Base-by-base conservation (phyloP, 2,113 vertebrate species). In the Caracal caracal region DNA sequence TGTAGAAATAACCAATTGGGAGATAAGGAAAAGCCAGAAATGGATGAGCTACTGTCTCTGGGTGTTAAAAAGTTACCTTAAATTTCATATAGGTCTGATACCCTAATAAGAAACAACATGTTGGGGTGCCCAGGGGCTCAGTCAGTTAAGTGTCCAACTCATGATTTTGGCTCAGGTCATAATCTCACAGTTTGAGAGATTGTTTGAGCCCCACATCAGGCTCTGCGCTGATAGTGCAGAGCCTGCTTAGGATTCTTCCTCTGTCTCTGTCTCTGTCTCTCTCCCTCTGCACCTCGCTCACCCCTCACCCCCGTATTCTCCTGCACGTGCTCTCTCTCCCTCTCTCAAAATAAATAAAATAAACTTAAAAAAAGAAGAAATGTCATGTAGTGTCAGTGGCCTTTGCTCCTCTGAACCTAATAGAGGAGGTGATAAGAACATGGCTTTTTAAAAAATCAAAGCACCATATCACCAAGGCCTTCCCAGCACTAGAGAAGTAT, bases 371-470 rank as follows among this genome's bases (percentile, higher is more conserved):
- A 56, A 56, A n/a, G n/a, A 56, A 59, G 56, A 85, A 94, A 79
- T 65, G 47, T n/a, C 5, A 84, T 76, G 33, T 70, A 79, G n/a
- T 78, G 59, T 59, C 30, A 75, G 15, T 73, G 43, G 40, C 9
- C 73, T 90, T 91, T 91, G 43, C 16, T 61, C 51, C 47, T 79
- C 22, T 93, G 22, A 95, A 83, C 26, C 86, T 91, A 82, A 83
- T 19, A 94, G 1, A 80, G 17, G 10, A 24, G 24, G 70, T 79
- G 79, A 93, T 86, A 53, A 70, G 24, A n/a, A 70, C 90, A 10
- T 91, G 10, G 0, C 19, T 96, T 93, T 85, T 86, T 75, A 90
- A 83, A 43, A 83, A 94, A 88, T n/a, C 26, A 66, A 96, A 84
- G 35, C 7, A 15, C 66, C 40, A 59, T 7, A 93, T 40, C 28